phyloP scores from a whole-genome alignment of 2,113 vertebrate genomes.

The Etia nguti region DNA sequence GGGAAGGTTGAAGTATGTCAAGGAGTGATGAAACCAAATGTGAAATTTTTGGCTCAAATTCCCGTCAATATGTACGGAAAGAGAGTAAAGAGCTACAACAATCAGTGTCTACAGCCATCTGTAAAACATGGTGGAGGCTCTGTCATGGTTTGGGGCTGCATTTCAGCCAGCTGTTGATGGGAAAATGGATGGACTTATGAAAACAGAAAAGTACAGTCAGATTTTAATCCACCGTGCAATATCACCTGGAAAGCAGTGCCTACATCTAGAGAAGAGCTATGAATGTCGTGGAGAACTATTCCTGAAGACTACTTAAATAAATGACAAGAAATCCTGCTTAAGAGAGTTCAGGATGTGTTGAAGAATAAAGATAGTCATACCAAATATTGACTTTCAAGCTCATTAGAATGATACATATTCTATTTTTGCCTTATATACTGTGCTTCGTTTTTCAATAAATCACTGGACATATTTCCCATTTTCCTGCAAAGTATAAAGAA shows the following conservation, averaged over 20 bases:
- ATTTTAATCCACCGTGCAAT: neutral
- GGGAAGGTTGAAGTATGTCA: neutral
- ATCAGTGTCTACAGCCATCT: accelerated
- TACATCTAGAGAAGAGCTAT: neutral
- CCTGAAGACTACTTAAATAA: neutral
- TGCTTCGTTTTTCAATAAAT: neutral
- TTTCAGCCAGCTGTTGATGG: neutral
- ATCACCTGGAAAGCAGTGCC: neutral
- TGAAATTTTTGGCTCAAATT: neutral
- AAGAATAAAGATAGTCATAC: neutral
- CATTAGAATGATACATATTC: neutral
- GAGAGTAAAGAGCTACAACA: neutral
- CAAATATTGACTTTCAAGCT: neutral
- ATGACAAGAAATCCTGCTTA: neutral
- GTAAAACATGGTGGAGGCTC: neutral
- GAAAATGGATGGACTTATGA: neutral
- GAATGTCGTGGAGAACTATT: neutral
- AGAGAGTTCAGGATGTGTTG: neutral
- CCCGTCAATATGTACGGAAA: neutral
- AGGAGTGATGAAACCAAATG: neutral
- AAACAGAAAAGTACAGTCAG: neutral
- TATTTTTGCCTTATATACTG: neutral
- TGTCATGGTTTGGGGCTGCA: neutral
- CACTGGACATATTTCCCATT: neutral
- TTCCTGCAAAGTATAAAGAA: neutral